Conservation (phyloP, 2,113 vertebrate genomes). For the Ictalurus furcatus region DNA sequence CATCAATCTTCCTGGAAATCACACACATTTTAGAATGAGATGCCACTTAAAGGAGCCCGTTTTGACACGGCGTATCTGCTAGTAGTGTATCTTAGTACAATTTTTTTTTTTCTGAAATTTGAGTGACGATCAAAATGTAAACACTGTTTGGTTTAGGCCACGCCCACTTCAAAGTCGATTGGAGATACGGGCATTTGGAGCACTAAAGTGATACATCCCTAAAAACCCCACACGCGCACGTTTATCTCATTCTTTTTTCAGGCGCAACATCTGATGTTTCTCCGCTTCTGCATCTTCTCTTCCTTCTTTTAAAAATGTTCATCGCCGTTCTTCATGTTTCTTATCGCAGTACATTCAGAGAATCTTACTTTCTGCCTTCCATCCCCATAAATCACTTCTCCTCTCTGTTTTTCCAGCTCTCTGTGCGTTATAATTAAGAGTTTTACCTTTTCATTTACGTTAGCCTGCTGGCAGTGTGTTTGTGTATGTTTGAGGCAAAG, state of each 20-base stretch:
- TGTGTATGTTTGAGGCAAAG: neutral
- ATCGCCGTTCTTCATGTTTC: slow-evolving; percentile 46
- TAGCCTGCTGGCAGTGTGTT: slow-evolving; percentile 24
- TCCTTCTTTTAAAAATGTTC: neutral
- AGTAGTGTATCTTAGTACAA: neutral
- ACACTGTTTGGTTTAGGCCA: neutral
- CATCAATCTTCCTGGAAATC: neutral
- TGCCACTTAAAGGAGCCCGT: neutral
- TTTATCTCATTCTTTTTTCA: slow-evolving; percentile 59
- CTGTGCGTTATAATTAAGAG: slow-evolving; percentile 51
- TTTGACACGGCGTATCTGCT: neutral
- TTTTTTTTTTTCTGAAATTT: neutral
- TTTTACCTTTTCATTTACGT: slow-evolving; percentile 18
- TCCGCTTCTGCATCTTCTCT: slow-evolving; percentile 17
- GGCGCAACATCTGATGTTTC: slow-evolving; percentile 56
- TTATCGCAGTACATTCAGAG: neutral
- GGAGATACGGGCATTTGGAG: neutral
- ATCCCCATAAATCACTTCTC: neutral
- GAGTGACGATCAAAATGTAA: neutral
- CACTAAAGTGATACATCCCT: neutral
- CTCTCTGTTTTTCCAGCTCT: slow-evolving; percentile 12
- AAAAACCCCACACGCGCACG: neutral
- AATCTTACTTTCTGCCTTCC: slow-evolving; percentile 14
- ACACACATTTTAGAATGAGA: neutral
- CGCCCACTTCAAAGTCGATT: neutral